Percentiles rank a stretch among this genome's conserved stretches.
These are phyloP conservation scores for Colletes gigas DNA, from an alignment of 1,140 invertebrate species.

Conservation along the genomic window DNA sequence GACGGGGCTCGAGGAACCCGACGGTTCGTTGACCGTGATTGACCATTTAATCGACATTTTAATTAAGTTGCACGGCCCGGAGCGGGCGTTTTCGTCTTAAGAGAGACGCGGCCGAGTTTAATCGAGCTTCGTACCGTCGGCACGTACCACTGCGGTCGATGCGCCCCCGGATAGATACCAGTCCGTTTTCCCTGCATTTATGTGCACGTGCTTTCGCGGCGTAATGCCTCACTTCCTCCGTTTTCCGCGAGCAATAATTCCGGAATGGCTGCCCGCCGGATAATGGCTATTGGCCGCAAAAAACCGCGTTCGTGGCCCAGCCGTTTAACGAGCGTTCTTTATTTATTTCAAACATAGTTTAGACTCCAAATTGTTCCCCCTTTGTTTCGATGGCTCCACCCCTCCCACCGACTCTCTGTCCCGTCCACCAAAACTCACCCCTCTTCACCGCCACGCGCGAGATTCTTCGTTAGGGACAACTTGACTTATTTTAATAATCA, in stretches of 20 bases:
- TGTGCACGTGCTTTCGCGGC: slow-evolving; percentile 11
- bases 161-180: slow-evolving; percentile 4
- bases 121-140: slow-evolving; percentile 40
- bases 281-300: neutral
- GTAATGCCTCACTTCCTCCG: neutral
- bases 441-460: no score
- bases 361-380: neutral
- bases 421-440: no score
- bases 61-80: slow-evolving; percentile 64
- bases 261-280: neutral
- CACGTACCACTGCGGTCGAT: slow-evolving; percentile 36
- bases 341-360: neutral
- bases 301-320: neutral
- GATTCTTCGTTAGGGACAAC: no score
- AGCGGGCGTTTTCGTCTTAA: slow-evolving; percentile 58
- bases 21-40: slow-evolving; percentile 66
- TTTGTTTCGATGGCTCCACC: neutral
- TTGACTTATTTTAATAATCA: no score
- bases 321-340: neutral
- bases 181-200: slow-evolving; percentile 12
- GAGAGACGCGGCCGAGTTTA: slow-evolving; percentile 38
- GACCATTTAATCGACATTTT: slow-evolving; percentile 70
- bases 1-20: slow-evolving; percentile 2
- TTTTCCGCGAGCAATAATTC: slow-evolving; percentile 19
- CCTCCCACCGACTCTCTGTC: no score